These are phyloP conservation scores for Melieria picta DNA, from an alignment of 2,888 invertebrate species.

Conservation along the genomic window DNA sequence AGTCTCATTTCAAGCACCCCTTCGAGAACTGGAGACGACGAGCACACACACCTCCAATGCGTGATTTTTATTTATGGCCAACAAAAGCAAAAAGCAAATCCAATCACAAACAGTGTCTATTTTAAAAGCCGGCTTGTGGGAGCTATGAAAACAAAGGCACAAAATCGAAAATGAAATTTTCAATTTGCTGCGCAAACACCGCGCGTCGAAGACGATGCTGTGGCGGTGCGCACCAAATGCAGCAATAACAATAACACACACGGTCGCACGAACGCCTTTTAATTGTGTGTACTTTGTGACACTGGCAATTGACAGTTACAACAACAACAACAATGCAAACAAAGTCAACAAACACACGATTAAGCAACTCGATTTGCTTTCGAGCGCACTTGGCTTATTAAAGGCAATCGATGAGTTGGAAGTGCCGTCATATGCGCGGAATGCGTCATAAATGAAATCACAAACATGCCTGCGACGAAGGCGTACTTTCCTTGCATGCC, in stretches of 20 bases:
- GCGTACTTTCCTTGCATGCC: slow-evolving; percentile 25
- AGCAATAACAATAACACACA: neutral
- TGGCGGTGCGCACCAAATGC: neutral
- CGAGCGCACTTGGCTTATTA: neutral
- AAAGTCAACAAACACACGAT: slow-evolving; percentile 10
- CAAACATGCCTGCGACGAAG: slow-evolving; percentile 16
- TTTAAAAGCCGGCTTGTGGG: neutral
- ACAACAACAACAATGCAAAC: slow-evolving; percentile 1
- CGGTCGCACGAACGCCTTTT: slow-evolving; percentile 7
- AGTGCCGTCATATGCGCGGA: neutral
- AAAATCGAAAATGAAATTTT: neutral
- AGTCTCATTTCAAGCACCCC: no score
- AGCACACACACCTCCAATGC: no score
- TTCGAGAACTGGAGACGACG: no score
- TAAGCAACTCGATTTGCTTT: slow-evolving; percentile 22
- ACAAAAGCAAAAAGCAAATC: neutral
- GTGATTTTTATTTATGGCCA: neutral
- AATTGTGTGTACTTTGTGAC: neutral
- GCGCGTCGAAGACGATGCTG: neutral
- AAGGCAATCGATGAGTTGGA: neutral
- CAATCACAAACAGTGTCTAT: neutral
- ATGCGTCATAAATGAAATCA: neutral
- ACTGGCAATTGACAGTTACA: neutral
- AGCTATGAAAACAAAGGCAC: neutral
- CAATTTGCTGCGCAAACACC: slow-evolving; percentile 18